Base-by-base conservation (phyloP, 2,797 vertebrate species). In the Gobionotothen gibberifrons region DNA sequence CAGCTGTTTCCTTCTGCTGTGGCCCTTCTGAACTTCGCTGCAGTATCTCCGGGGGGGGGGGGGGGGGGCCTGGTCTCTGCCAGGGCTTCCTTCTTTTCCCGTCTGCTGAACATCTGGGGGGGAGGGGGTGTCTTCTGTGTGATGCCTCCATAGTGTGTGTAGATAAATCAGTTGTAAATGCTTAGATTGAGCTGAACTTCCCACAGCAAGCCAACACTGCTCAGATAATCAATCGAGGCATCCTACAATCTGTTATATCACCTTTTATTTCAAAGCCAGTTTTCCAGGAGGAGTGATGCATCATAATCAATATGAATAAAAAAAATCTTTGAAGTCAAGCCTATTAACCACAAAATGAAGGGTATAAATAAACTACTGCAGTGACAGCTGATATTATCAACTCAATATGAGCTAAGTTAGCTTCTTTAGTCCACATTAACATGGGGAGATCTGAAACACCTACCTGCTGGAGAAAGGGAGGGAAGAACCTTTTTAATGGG, bases 251-350 rank as follows among this genome's bases (percentile, higher is more conserved):
- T 89, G 92, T 92, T 91, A 91, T 72, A 93, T 92, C 88, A 94
- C 90, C 89, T 91, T 95, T 95, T 95, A 95, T 95, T 95, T 93
- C 92, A 81, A 92, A 90, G 91, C 90, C 92, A 93, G 72, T 92
- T 92, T 88, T 85, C 85, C 83, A 90, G 56, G 43, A 83, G 78
- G 47, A 85, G 71, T 87, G 87, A 85, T 86, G 84, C 84, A 94
- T 84, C 80, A 89, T 90, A 92, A 93, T 91, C 84, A 93, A 86
- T 86, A 83, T 79, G 91, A 86, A 87, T 84, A 88, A 82, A 79
- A 86, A 81, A 79, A 85, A 78, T 55, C 65, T 79, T 36, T 56
- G 8, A 36, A 47, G 43, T 72, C 59, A 84, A 84, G 55, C 77
- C 55, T 60, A 49, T 74, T 71, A 81, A 40, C 79, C 55, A 76